A percentile compares a stretch with the other conserved stretches of the same genome.
These are phyloP conservation scores for Listronotus oregonensis DNA, from an alignment of 1,140 invertebrate species.

Conservation along the genomic window DNA sequence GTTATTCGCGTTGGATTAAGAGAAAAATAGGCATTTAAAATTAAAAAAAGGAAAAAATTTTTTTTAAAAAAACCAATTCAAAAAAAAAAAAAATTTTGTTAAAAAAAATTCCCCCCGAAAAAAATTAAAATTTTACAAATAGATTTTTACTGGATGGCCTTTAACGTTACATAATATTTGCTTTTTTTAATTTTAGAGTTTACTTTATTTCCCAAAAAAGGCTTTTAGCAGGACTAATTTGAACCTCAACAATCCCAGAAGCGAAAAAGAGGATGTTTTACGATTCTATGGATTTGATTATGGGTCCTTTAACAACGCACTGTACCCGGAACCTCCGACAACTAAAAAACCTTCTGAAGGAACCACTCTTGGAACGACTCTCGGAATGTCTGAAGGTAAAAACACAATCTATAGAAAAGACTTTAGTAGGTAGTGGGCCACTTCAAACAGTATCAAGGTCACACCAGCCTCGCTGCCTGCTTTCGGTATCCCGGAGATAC, in stretches of 20 bases:
- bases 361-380: slow-evolving; percentile 22
- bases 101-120: too few relatives aligned
- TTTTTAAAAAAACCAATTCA: too few relatives aligned
- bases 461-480: neutral
- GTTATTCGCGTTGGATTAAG: slow-evolving; percentile 75
- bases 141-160: neutral
- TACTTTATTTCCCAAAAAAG: slow-evolving; percentile 80
- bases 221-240: slow-evolving; percentile 75
- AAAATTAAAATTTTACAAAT: too few relatives aligned
- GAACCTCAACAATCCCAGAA: slow-evolving; percentile 72
- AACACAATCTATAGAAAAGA: too few relatives aligned
- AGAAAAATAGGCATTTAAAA: slow-evolving; percentile 68
- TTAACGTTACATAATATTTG: too few relatives aligned
- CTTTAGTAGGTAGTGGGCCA: neutral
- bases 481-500: too few relatives aligned
- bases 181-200: slow-evolving; percentile 63
- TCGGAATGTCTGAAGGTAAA: slow-evolving; percentile 11
- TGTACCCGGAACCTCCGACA: slow-evolving; percentile 45
- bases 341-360: slow-evolving; percentile 46
- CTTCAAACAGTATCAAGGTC: neutral
- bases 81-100: too few relatives aligned
- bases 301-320: slow-evolving; percentile 53
- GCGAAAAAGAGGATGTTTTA: slow-evolving; percentile 71
- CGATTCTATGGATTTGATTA: slow-evolving; percentile 79
- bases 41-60: slow-evolving; percentile 19